Evolutionary conservation across 2,113 vertebrate species (phyloP).

Genomic region (Trachemys scripta): DNA sequence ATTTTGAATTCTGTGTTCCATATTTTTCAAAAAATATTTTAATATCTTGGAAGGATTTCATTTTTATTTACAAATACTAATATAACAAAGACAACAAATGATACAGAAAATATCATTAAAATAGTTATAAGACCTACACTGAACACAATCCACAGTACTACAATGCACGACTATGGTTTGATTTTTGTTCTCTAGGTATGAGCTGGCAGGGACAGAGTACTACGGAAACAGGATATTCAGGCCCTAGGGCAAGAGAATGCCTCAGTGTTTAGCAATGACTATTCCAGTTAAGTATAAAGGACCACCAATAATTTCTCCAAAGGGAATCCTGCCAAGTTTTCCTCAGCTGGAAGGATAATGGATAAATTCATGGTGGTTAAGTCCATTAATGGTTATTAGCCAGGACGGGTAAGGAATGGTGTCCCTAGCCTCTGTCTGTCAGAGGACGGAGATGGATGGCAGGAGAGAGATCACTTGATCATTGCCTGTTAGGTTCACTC

Average conservation of each 20-base stretch:
- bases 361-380: too few relatives aligned
- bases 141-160: not conserved
- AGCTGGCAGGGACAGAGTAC: not conserved
- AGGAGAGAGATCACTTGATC: too few relatives aligned
- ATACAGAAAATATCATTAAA: not conserved
- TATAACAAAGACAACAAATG: not conserved
- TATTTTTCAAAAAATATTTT: not conserved
- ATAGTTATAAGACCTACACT: not conserved
- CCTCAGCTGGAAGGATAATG: not conserved
- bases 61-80: not conserved
- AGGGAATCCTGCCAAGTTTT: not conserved
- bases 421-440: too few relatives aligned
- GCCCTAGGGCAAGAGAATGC: not conserved
- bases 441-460: too few relatives aligned
- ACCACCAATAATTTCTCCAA: not conserved
- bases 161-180: not conserved
- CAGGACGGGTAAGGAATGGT: too few relatives aligned
- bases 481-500: too few relatives aligned
- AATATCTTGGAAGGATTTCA: not conserved
- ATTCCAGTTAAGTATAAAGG: not conserved
- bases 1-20: not conserved
- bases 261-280: not conserved
- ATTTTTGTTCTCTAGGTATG: not conserved
- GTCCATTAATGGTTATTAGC: too few relatives aligned
- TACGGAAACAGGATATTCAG: not conserved